phyloP scores from a whole-genome alignment of 2,113 vertebrate species.

The Patagioenas fasciata region DNA sequence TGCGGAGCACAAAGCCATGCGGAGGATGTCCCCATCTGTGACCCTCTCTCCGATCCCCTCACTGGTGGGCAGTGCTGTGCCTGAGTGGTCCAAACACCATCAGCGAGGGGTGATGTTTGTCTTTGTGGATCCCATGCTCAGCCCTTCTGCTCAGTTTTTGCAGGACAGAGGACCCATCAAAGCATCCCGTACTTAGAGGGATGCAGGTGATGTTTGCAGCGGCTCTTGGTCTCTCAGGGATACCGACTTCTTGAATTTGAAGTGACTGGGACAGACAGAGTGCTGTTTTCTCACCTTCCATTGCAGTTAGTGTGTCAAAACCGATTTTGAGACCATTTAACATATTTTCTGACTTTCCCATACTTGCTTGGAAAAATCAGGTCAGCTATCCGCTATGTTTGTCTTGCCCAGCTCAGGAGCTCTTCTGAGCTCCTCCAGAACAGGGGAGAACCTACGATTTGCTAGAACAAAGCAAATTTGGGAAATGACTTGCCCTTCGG shows the following conservation, averaged over 20 bases:
- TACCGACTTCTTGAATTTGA: not conserved
- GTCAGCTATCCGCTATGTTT: not conserved
- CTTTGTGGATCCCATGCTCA: not conserved
- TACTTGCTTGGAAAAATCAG: not conserved
- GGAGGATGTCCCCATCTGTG: conserved; percentile 43
- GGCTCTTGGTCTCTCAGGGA: not conserved
- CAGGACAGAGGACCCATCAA: not conserved
- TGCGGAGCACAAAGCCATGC: conserved; percentile 7
- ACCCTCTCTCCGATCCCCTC: not conserved
- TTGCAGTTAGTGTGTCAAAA: not conserved
- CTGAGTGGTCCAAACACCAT: not conserved
- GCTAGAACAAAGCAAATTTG: not conserved
- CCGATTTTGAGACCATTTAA: not conserved
- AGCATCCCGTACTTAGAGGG: not conserved
- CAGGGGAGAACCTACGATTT: not conserved
- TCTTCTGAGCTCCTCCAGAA: not conserved
- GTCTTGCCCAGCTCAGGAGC: not conserved
- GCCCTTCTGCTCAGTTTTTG: not conserved
- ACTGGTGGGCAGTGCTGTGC: not conserved
- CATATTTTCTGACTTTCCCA: not conserved
- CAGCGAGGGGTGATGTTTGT: rapidly evolving
- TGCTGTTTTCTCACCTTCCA: not conserved
- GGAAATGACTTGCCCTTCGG: not conserved
- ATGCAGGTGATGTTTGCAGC: not conserved
- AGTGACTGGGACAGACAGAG: not conserved